phyloP scores from a whole-genome alignment of 2,888 invertebrate species.

The Seira ritae region DNA sequence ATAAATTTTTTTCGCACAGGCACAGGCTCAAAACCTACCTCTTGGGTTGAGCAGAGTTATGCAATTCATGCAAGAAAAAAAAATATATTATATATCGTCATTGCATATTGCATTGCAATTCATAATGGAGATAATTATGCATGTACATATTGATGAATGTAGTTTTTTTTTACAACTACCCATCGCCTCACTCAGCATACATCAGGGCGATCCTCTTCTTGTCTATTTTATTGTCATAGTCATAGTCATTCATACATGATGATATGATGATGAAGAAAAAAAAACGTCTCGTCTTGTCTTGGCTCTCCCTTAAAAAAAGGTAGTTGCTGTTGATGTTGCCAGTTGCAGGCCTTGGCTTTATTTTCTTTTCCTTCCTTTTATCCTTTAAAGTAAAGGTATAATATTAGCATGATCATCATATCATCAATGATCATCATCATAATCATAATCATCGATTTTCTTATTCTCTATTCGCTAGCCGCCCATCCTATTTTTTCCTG shows the following conservation, averaged over 20 bases:
- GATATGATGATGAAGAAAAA: no score
- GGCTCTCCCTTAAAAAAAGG: constrained; percentile 28
- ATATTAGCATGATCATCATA: no score
- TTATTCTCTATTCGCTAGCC: no score
- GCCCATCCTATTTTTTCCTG: no score
- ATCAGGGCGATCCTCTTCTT: neutral
- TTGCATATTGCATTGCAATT: neutral
- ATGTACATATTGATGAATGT: constrained; percentile 6
- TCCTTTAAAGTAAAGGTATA: constrained; percentile 23
- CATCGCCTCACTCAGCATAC: neutral
- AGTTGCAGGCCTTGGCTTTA: constrained; percentile 62
- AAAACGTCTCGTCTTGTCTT: no score
- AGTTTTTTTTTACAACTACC: neutral
- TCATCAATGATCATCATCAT: constrained; percentile 22
- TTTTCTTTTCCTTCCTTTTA: constrained; percentile 60
- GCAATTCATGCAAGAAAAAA: no score
- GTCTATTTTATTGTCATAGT: no score
- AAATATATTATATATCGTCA: no score
- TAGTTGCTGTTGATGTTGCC: neutral
- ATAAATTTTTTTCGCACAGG: no score
- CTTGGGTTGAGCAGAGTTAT: no score
- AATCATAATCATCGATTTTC: constrained; percentile 20
- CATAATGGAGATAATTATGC: neutral
- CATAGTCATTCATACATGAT: no score
- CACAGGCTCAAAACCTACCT: no score